These are phyloP conservation scores for Rhynchonema sp. DNA, from an alignment of 2,888 invertebrate species.

Conservation along the genomic window DNA sequence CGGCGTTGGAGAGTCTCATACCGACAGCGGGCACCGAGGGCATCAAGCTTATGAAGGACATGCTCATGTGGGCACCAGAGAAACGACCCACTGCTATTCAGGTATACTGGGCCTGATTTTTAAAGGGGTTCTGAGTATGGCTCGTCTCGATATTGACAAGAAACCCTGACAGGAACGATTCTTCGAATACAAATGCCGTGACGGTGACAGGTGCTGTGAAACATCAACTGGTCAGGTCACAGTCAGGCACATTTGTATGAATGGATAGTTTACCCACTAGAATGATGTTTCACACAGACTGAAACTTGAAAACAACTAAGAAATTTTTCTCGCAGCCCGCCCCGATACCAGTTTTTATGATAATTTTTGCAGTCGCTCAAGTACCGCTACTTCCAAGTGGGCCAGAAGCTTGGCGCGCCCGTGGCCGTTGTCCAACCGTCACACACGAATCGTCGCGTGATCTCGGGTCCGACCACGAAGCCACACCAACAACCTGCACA, in stretches of 20 bases:
- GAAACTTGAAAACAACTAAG: no score
- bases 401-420: constrained; percentile 37
- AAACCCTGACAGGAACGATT: no score
- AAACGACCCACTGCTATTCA: constrained; percentile 62
- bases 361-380: constrained; percentile 35
- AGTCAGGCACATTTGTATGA: no score
- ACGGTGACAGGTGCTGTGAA: no score
- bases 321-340: no score
- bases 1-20: constrained; percentile 41
- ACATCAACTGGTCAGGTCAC: no score
- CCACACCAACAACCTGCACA: no score
- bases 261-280: no score
- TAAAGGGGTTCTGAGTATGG: background rate
- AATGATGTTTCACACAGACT: no score
- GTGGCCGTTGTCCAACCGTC: constrained; percentile 12
- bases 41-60: constrained; percentile 57
- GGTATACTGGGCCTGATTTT: constrained; percentile 18
- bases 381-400: constrained; percentile 53
- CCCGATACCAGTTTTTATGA: no score
- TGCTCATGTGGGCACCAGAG: constrained; percentile 75
- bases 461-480: background rate
- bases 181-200: no score
- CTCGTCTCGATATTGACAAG: background rate
- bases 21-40: constrained; percentile 52
- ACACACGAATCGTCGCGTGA: background rate